Percentiles rank a stretch among this genome's conserved stretches.
These are phyloP conservation scores for Exocentrus adspersus DNA, from an alignment of 2,888 invertebrate genomes.

Conservation along the genomic window DNA sequence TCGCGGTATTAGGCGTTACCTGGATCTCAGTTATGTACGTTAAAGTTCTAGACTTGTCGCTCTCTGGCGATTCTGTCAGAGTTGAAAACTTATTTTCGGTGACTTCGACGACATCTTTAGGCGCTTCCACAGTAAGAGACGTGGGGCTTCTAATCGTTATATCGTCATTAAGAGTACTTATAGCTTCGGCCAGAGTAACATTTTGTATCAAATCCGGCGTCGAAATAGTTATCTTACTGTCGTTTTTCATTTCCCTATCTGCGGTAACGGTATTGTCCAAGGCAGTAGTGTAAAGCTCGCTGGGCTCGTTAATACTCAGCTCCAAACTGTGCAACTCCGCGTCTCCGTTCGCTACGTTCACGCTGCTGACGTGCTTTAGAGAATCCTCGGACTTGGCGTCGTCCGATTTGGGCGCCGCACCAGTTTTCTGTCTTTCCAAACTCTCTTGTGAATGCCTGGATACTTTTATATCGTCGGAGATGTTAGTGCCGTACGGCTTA, in stretches of 20 bases:
- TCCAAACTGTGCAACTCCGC: conserved; percentile 53
- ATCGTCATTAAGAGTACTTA: conserved; percentile 56
- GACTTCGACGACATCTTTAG: conserved; percentile 34
- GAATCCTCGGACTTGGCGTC: conserved; percentile 48
- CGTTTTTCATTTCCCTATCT: conserved; percentile 18
- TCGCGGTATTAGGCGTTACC: conserved; percentile 68
- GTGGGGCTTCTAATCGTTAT: conserved; percentile 13
- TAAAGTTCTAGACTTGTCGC: conserved; percentile 53
- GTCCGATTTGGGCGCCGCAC: conserved; percentile 41
- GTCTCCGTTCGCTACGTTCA: conserved; percentile 50
- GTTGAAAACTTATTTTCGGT: conserved; percentile 22
- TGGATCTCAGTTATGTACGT: conserved; percentile 81
- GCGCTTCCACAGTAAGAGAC: conserved; percentile 52
- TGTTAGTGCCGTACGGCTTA: conserved; percentile 67
- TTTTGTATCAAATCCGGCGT: conserved; percentile 63
- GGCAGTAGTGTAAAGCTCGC: conserved; percentile 63
- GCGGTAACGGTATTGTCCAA: conserved; percentile 61
- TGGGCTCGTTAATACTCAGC: conserved; percentile 54
- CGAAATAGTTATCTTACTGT: conserved; percentile 63
- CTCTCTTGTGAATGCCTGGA: conserved; percentile 71
- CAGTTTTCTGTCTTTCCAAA: conserved; percentile 69
- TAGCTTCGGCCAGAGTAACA: conserved; percentile 57
- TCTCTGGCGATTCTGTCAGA: conserved; percentile 29
- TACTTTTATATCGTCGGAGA: conserved; percentile 73
- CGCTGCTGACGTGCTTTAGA: conserved; percentile 48